These are phyloP conservation scores for Hirundo rustica DNA, from an alignment of 2,797 vertebrate genomes.

Conservation along the genomic window DNA sequence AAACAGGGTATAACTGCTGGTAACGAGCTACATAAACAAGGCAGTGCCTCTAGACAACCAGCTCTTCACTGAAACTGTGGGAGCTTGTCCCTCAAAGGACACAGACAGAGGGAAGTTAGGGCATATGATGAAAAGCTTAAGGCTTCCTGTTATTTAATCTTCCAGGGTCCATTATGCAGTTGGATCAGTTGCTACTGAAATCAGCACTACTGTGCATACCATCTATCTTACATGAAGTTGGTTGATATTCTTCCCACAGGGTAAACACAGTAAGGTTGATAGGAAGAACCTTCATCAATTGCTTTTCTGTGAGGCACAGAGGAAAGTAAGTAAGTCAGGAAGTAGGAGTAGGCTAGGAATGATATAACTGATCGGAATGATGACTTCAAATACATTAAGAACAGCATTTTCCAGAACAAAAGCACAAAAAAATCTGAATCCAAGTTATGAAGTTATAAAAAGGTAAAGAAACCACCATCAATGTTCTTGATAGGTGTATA, in stretches of 20 bases:
- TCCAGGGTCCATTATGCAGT: not conserved
- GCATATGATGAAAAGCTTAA: not conserved
- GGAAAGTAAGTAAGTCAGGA: conserved; percentile 4
- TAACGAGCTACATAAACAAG: not conserved
- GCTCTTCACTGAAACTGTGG: not conserved
- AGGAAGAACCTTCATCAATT: not conserved
- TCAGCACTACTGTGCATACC: not conserved
- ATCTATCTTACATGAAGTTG: not conserved
- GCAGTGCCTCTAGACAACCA: not conserved
- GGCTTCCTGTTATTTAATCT: not conserved
- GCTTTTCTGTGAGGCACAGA: not conserved
- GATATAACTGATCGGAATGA: not conserved
- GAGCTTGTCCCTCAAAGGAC: not conserved
- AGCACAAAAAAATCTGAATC: not conserved
- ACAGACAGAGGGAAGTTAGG: not conserved
- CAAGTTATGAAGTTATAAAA: not conserved
- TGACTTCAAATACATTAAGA: not conserved
- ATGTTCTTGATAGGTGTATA: not conserved
- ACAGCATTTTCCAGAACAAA: not conserved
- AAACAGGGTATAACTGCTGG: not conserved
- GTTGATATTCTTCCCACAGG: not conserved
- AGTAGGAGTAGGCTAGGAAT: not conserved
- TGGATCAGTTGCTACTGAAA: not conserved
- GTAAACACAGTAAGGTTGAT: not conserved
- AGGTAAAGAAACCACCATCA: not conserved